Conservation (phyloP, 2,113 vertebrate species). For the Todiramphus saurophagus region DNA sequence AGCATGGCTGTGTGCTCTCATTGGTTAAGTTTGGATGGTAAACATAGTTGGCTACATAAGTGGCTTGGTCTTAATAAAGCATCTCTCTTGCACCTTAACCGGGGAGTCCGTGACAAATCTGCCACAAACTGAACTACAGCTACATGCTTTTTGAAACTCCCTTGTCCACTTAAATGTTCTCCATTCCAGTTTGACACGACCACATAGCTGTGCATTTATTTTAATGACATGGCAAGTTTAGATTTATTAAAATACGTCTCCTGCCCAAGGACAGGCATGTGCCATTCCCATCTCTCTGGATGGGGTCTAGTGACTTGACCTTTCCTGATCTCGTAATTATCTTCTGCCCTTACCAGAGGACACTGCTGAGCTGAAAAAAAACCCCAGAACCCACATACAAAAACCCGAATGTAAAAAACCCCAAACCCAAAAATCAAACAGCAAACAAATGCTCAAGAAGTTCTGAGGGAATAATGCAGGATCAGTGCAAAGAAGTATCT, state of each 20-base stretch:
- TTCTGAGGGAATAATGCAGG: neutral
- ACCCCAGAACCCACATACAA: neutral
- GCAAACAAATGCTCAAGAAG: neutral
- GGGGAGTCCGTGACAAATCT: no score
- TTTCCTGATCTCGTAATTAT: neutral
- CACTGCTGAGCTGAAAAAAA: neutral
- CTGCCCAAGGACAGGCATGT: neutral
- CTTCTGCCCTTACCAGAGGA: neutral
- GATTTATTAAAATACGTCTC: neutral
- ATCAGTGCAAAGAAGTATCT: neutral
- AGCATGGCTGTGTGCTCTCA: no score
- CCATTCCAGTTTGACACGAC: neutral
- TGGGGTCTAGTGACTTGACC: neutral
- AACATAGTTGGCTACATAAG: no score
- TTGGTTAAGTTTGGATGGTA: no score
- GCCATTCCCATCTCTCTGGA: neutral
- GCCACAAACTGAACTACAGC: neutral
- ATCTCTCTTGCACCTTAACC: no score
- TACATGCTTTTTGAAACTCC: neutral
- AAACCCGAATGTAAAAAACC: accelerated
- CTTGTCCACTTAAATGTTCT: neutral
- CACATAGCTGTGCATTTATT: neutral
- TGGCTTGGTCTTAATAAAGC: no score
- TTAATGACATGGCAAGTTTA: neutral
- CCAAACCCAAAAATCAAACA: accelerated